A percentile compares a stretch with the other conserved stretches of the same genome.
These are phyloP conservation scores for Pluvialis apricaria DNA, from an alignment of 2,113 vertebrate genomes.

Conservation along the genomic window DNA sequence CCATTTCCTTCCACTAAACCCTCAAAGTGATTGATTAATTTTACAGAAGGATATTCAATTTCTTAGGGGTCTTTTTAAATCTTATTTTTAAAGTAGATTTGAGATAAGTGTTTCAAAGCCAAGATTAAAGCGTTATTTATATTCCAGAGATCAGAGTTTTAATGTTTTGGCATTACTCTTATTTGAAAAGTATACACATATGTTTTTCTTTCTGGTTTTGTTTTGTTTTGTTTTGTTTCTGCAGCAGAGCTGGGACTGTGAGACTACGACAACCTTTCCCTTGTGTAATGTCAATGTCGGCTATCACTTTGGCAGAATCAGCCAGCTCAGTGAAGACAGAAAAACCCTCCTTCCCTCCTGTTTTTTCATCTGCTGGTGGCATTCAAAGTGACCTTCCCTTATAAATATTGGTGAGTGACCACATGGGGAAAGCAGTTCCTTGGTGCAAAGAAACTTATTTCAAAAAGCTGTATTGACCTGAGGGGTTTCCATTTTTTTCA, in stretches of 20 bases:
- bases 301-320: constrained; percentile 68
- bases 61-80: constrained; percentile 57
- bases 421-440: constrained; percentile 32
- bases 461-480: neutral
- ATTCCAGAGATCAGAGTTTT: constrained; percentile 56
- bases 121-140: constrained; percentile 58
- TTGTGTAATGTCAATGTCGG: constrained; percentile 68
- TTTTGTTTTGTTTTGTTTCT: constrained; percentile 43
- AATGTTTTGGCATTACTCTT: constrained; percentile 49
- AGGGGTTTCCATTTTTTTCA: neutral
- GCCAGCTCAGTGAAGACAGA: constrained; percentile 68
- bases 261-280: constrained; percentile 57
- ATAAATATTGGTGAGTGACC: constrained; percentile 69
- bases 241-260: constrained; percentile 59
- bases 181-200: neutral
- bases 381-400: constrained; percentile 75
- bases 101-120: constrained; percentile 60
- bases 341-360: constrained; percentile 20
- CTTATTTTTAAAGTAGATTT: constrained; percentile 56
- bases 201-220: constrained; percentile 8
- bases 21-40: constrained; percentile 88
- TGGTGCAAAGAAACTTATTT: constrained; percentile 27
- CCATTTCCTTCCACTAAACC: constrained; percentile 76
- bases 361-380: constrained; percentile 53
- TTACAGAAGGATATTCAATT: constrained; percentile 62